Evolutionary conservation across 2,888 invertebrate genomes (phyloP), one percentile per base, ranked within the genome.

Genomic region (Phyllotreta cruciferae): DNA sequence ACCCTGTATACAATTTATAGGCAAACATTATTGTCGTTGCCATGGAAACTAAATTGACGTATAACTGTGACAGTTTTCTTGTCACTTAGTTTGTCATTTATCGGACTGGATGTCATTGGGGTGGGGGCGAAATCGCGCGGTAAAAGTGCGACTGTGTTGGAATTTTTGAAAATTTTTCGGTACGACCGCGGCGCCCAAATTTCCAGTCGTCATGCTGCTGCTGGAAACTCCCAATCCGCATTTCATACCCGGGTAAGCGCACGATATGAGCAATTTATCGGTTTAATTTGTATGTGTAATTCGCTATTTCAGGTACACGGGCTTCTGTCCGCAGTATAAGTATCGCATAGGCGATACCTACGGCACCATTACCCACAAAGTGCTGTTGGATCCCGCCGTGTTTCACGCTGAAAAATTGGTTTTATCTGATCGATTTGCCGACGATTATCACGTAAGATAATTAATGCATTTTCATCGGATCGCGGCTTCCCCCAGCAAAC

Each of bases 271-370:
- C n/a, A n/a, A n/a, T n/a, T 47, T 42, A 41, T 56, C 35, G 7
- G 39, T 45, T 56, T 6, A 13, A 38, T 37, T 41, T 35, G 7
- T 50, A 10, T 54, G 13, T 38, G 7, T 10, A 42, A 42, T 39
- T 11, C n/a, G 11, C 50, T 56, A 50, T 54, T 70, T 71, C 60
- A 92, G 92, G 62, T 92, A 92, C 78, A 88, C 90, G 1, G 92
- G 92, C 41, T 89, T 90, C 74, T 90, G 89, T 74, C 90, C 91
- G 0, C 89, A 90, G 73, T 89, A 89, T 80, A 88, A 87, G 63
- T 91, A 87, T 76, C 85, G 90, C 14, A 85, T 88, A 66, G 92
- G 91, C 1, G 88, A 91, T 79, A 90, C 90, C 0, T 92, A 89
- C 81, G 92, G 90, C 56, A 87, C 86, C 4, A 85, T 88, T 45